Base-by-base conservation (phyloP, 1,140 invertebrate species). In the Teleopsis dalmanni region DNA sequence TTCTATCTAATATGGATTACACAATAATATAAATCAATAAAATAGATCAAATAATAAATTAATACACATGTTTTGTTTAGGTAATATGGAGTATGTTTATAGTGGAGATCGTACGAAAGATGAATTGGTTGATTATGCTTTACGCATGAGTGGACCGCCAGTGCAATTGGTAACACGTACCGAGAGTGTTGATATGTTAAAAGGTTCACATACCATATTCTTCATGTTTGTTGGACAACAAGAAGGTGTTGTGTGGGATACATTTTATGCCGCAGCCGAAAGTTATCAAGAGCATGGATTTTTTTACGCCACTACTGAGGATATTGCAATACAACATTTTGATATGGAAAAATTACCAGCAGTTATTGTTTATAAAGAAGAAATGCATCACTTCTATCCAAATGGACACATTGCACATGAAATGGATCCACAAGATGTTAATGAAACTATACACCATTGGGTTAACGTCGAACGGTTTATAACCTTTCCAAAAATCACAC, bases 111-210 rank as follows among this genome's bases (percentile, higher is more conserved):
- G 95, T 59, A 82, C 81, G 19, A 87, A 87, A 61, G 89, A 96
- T 52, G 91, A 95, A 53, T 88, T 99, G 55, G 80, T 98, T 0
- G 88, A 93, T 59, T 99, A 97, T 82, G 92, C 91, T 9, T 70
- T 85, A 47, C 78, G 93, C 64, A 87, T 97, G 77, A 82, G 83
- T 51, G 90, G 92, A 34, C 90, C 91, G 13, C 81, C 89, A 4
- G 83, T 96, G 3, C 83, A 90, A 60, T 77, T 82, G 58, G 76
- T 95, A 14, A 84, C 82, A 16, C 82, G 81, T 67, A 74, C 81
- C 14, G 82, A 89, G 53, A 90, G 87, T 60, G 79, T 93, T 51
- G 79, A 84, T 37, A 81, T 80, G 56, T 75, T 88, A 3, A 86
- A 87, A 65, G 80, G 78, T 53, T 75, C 80, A 18, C 85, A 87